phyloP scores from a whole-genome alignment of 2,113 vertebrate genomes.

The Gila orcuttii region DNA sequence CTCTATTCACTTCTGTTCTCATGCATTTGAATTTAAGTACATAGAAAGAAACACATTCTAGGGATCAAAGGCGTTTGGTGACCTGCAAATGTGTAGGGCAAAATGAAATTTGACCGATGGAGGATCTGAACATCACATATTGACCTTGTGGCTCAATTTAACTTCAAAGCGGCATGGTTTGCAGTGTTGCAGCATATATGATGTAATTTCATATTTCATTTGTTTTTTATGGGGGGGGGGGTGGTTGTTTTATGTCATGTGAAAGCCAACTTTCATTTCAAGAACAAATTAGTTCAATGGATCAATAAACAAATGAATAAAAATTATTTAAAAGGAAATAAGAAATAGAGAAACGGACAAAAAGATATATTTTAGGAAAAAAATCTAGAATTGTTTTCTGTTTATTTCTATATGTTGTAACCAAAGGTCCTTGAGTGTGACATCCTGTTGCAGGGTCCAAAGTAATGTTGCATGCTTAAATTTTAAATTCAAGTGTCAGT shows the following conservation, averaged over 20 bases:
- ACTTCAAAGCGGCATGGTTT: not conserved
- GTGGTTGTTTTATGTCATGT: not conserved
- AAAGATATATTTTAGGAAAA: not conserved
- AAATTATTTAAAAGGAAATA: not conserved
- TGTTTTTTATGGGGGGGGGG: fast-evolving
- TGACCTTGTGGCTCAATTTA: not conserved
- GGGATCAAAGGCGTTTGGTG: not conserved
- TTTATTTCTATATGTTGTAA: not conserved
- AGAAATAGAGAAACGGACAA: not conserved
- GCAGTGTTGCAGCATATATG: not conserved
- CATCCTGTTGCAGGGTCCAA: not conserved
- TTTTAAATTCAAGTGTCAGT: not conserved
- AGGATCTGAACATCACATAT: not conserved
- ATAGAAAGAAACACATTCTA: not conserved
- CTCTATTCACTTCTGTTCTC: not conserved
- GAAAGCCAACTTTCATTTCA: not conserved
- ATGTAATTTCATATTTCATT: too few relatives aligned
- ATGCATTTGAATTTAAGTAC: not conserved
- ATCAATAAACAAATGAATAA: not conserved
- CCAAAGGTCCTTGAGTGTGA: not conserved
- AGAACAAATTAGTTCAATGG: not conserved
- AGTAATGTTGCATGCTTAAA: not conserved
- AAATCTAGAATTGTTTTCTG: not conserved
- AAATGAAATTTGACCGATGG: not conserved
- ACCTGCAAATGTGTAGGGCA: not conserved